Percentiles rank a stretch among this genome's conserved stretches.
Conservation (phyloP, 1,140 invertebrate genomes). For the Apis laboriosa region DNA sequence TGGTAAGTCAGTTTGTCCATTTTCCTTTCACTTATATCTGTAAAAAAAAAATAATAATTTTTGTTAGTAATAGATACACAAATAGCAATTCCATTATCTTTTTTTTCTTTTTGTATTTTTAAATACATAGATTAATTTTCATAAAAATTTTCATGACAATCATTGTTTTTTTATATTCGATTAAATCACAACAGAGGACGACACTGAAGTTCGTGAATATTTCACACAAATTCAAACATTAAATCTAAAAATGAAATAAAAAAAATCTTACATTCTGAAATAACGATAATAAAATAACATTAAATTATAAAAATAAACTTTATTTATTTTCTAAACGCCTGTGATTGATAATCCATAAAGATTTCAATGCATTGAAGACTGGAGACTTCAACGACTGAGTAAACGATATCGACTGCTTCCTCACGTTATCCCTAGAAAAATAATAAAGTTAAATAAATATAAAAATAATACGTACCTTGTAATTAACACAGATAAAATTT, state of each 20-base stretch:
- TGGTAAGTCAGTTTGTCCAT: slow-evolving; percentile 63
- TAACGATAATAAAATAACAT: background rate
- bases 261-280: too few species aligned
- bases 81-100: too few species aligned
- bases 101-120: too few species aligned
- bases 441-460: background rate
- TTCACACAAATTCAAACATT: background rate
- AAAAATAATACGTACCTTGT: background rate
- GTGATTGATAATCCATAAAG: background rate
- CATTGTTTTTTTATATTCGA: background rate
- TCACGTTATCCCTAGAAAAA: background rate
- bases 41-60: background rate
- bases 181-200: background rate
- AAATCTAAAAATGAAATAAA: background rate
- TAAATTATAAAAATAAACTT: background rate
- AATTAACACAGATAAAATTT: too few species aligned
- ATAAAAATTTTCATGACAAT: background rate
- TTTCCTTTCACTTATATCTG: background rate
- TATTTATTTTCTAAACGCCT: background rate
- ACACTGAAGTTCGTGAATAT: background rate
- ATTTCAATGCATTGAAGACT: background rate
- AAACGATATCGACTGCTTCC: background rate
- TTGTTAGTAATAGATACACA: too few species aligned
- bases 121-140: too few species aligned
- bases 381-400: background rate